These are phyloP conservation scores for Scaeva pyrastri DNA, from an alignment of 2,888 invertebrate genomes.

Conservation along the genomic window DNA sequence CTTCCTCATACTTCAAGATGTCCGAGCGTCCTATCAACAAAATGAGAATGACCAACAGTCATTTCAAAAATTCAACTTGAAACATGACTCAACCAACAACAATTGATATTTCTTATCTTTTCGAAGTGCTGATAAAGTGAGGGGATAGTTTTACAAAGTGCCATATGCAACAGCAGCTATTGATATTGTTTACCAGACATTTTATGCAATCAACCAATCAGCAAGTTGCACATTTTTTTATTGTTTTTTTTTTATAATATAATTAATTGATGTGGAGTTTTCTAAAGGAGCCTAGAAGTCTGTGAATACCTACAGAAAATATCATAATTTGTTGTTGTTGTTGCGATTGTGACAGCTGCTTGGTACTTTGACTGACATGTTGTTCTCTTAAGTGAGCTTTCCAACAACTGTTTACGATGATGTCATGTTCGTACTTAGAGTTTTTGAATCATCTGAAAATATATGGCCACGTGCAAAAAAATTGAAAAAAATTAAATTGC, in stretches of 20 bases:
- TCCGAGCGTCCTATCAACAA: not conserved
- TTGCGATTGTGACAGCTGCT: not conserved
- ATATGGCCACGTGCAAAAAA: not conserved
- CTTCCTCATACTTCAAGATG: not conserved
- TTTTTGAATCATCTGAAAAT: slow-evolving; percentile 7
- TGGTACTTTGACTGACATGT: not conserved
- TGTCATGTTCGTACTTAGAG: not conserved
- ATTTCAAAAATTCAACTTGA: not conserved
- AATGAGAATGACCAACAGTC: not conserved
- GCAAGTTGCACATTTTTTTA: not conserved
- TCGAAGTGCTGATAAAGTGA: not conserved
- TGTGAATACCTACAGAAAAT: not conserved
- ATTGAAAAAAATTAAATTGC: not conserved
- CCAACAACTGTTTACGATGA: not conserved
- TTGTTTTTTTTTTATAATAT: not conserved
- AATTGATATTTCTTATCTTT: not conserved
- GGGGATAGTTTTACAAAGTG: not conserved
- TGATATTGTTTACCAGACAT: slow-evolving; percentile 19
- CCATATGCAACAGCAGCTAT: slow-evolving; percentile 6
- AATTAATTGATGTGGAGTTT: not conserved
- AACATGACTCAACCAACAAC: slow-evolving; percentile 13
- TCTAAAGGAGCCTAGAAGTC: slow-evolving; percentile 26
- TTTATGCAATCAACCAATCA: slow-evolving; percentile 23
- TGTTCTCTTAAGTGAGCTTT: not conserved
- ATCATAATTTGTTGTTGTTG: not conserved